Conservation (phyloP, 2,113 vertebrate genomes). For the Tenebrosternarchus preto region DNA sequence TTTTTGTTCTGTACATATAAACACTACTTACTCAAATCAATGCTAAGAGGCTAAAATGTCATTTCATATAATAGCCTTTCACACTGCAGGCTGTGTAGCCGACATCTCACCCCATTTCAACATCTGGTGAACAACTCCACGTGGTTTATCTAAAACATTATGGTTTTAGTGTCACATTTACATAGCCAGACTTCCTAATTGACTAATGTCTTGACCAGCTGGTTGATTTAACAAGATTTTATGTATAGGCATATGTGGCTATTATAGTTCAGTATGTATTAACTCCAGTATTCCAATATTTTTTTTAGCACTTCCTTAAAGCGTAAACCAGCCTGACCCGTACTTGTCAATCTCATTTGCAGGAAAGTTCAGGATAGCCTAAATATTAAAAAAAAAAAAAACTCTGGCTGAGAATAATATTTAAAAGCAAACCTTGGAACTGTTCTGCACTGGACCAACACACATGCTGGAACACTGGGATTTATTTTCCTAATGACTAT, state of each 20-base stretch:
- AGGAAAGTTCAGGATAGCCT: slow-evolving; percentile 50
- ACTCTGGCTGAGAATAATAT: slow-evolving; percentile 41
- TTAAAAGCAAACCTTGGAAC: slow-evolving; percentile 46
- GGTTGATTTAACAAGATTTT: slow-evolving; percentile 51
- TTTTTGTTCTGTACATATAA: slow-evolving; percentile 8
- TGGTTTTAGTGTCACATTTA: slow-evolving; percentile 54
- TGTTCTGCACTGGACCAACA: slow-evolving; percentile 33
- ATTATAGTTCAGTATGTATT: slow-evolving; percentile 53
- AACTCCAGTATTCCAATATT: slow-evolving; percentile 50
- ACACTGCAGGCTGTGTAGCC: not conserved
- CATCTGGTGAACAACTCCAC: slow-evolving; percentile 48
- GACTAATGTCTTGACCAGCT: slow-evolving; percentile 54
- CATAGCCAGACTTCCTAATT: slow-evolving; percentile 55
- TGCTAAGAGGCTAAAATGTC: not conserved
- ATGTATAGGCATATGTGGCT: slow-evolving; percentile 50
- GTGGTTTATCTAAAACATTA: slow-evolving; percentile 53
- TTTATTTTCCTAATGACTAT: slow-evolving; percentile 55
- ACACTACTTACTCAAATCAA: not conserved
- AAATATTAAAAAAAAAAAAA: slow-evolving; percentile 54
- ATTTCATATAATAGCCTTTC: not conserved
- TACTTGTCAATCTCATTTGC: slow-evolving; percentile 56
- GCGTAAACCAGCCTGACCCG: slow-evolving; percentile 51
- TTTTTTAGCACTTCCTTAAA: slow-evolving; percentile 55
- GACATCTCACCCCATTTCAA: slow-evolving; percentile 45
- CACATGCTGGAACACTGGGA: slow-evolving; percentile 38